phyloP scores from a whole-genome alignment of 2,113 vertebrate genomes.

The Passer montanus region DNA sequence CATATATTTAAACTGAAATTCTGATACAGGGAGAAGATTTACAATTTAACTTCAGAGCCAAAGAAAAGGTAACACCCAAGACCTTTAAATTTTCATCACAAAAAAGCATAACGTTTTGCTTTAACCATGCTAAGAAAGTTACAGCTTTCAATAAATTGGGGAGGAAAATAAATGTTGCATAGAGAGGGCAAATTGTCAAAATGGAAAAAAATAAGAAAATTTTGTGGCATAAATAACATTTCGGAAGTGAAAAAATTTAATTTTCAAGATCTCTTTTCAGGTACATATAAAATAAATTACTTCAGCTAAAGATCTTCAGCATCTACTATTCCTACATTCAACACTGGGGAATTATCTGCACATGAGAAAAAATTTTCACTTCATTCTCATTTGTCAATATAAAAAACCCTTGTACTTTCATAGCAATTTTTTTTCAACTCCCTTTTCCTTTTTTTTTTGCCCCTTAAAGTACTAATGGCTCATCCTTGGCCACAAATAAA shows the following conservation, averaged over 20 bases:
- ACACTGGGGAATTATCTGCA: neutral
- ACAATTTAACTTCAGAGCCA: neutral
- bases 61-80: neutral
- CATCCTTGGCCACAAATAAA: neutral
- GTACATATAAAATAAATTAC: neutral
- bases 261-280: constrained; percentile 30
- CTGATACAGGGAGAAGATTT: neutral
- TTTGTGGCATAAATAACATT: neutral
- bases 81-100: neutral
- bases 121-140: neutral
- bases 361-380: neutral
- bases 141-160: neutral
- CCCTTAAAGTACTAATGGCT: neutral
- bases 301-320: neutral
- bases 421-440: neutral
- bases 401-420: neutral
- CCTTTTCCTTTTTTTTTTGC: neutral
- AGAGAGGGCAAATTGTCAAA: neutral
- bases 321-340: neutral
- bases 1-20: neutral
- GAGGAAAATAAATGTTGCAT: neutral
- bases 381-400: neutral
- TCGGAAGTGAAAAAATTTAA: neutral
- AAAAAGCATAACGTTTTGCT: neutral
- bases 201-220: neutral